Conservation (phyloP, 2,113 vertebrate genomes). For the Muntiacus muntjak region DNA sequence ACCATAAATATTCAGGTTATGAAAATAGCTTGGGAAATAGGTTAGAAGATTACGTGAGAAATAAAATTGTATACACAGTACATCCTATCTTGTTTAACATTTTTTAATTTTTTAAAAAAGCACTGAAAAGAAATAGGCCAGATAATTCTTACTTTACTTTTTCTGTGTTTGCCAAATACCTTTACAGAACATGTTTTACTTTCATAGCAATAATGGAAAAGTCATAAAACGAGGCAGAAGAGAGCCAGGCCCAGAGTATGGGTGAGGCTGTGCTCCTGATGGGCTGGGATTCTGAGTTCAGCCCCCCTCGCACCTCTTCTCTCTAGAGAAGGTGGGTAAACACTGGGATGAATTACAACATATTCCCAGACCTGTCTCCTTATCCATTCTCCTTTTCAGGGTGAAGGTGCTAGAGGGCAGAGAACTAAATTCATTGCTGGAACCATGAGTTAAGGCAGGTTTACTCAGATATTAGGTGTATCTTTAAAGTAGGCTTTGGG, state of each 20-base stretch:
- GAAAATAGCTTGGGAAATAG: neutral
- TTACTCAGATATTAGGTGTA: neutral
- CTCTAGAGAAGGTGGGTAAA: neutral
- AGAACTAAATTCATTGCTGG: neutral
- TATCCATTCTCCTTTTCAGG: neutral
- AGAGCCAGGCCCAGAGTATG: neutral
- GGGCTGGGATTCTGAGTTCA: neutral
- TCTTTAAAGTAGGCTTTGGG: neutral
- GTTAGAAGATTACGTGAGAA: neutral
- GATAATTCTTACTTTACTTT: neutral
- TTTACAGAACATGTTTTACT: neutral
- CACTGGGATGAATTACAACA: neutral
- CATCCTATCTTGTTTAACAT: neutral
- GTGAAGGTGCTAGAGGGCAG: neutral
- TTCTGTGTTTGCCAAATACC: neutral
- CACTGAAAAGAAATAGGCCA: neutral
- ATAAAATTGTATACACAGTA: neutral
- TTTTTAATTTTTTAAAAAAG: neutral
- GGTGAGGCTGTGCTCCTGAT: rapidly evolving
- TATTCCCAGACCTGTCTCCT: neutral
- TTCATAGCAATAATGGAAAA: neutral
- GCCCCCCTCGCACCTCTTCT: neutral
- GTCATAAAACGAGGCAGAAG: neutral
- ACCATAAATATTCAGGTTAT: neutral
- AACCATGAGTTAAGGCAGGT: neutral